Base-by-base conservation (phyloP, 2,888 invertebrate genomes). In the Sinelater perroti region DNA sequence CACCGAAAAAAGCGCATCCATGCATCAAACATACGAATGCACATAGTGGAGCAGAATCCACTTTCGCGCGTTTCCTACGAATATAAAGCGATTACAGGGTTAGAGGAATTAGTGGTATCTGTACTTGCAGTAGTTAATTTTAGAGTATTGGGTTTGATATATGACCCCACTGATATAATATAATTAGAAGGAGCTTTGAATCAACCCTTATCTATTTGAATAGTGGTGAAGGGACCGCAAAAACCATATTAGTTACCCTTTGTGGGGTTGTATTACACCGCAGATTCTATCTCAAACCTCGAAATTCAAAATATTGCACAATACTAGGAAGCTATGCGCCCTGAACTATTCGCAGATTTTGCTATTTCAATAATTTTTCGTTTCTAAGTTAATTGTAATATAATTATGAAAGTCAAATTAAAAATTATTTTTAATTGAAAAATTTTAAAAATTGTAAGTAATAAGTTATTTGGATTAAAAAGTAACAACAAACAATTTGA, bases 191-290 rank as follows among this genome's bases (percentile, higher is more conserved):
- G 72, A 76, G 76, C 75, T 76, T 74, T 75, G 75, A 73, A 73
- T 75, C 73, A 72, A 74, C 76, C 76, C 76, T 76, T 77, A 76
- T 77, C 76, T 77, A 76, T 76, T 75, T 76, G 76, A 76, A 75
- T 77, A 76, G 77, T 76, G 72, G 74, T 64, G 72, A 72, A 75
- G 74, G 75, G 76, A 71, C 73, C 71, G 76, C 77, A 76, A 76
- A 77, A 77, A 77, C 74, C 74, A 71, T 75, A 76, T 76, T 75
- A 76, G 75, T 76, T 76, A 75, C 75, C 75, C 76, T 75, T 76
- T 75, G 72, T 71, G 66, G 70, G 72, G 69, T 73, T 70, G 66
- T 69, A 72, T 75, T 75, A 68, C 70, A 68, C 64, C 60, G 55
- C 57, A 60, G 60, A 60, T 63, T 65, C 62, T 56, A 57, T 61